Percentiles rank a stretch among this genome's conserved stretches.
These are phyloP conservation scores for Gambusia yucatana DNA, from an alignment of 2,797 vertebrate species.

Conservation along the genomic window DNA sequence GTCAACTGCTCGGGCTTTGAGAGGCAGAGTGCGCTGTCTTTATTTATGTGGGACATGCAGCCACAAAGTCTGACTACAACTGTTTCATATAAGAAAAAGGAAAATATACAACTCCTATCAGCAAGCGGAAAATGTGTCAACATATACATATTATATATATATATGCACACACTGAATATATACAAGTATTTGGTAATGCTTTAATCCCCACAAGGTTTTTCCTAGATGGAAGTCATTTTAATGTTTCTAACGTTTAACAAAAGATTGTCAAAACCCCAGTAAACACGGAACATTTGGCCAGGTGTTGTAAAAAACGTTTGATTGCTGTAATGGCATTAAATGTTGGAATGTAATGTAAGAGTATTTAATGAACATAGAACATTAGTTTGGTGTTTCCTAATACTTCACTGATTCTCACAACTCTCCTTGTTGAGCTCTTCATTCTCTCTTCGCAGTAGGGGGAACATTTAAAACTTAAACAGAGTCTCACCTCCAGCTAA, in stretches of 20 bases:
- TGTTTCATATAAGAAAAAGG: conserved; percentile 16
- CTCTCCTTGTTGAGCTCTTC: too few species aligned
- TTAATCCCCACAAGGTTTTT: not conserved
- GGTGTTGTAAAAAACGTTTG: not conserved
- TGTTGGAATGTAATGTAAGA: not conserved
- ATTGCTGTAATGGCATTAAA: not conserved
- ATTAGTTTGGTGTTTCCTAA: too few species aligned
- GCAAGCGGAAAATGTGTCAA: not conserved
- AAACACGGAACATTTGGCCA: too few species aligned
- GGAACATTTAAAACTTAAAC: too few species aligned
- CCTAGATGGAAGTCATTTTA: not conserved
- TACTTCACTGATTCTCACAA: too few species aligned
- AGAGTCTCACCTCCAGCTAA: too few species aligned
- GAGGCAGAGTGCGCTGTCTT: conserved; percentile 32
- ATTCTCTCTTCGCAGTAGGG: too few species aligned
- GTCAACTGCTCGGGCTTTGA: conserved; percentile 35
- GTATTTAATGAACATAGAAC: not conserved
- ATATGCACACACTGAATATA: not conserved
- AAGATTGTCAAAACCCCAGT: not conserved
- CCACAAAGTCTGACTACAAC: conserved; percentile 13
- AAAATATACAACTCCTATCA: conserved; percentile 8
- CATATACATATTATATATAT: not conserved
- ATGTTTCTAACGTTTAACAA: not conserved
- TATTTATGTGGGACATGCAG: conserved; percentile 15
- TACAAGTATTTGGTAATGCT: not conserved